Evolutionary conservation across 2,797 vertebrate genomes (phyloP).

Genomic region (Bovichtus diacanthus): DNA sequence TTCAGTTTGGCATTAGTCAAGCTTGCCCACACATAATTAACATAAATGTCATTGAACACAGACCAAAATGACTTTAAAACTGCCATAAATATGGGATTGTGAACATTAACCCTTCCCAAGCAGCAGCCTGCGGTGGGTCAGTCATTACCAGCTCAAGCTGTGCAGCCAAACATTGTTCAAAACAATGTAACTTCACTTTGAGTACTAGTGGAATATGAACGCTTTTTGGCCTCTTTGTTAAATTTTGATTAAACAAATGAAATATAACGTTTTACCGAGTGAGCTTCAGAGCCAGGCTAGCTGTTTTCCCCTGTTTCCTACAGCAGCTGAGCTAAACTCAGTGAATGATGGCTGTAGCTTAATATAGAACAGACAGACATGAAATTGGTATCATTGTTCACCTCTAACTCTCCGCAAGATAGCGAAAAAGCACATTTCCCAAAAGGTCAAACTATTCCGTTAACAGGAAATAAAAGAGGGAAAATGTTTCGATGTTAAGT

Average conservation of each 20-base stretch:
- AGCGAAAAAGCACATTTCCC: neutral
- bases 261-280: neutral
- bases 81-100: neutral
- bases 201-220: neutral
- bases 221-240: too few relatives aligned
- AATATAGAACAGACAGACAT: neutral
- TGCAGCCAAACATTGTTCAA: conserved; percentile 4
- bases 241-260: neutral
- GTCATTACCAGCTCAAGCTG: neutral
- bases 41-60: conserved; percentile 6
- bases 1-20: conserved; percentile 22
- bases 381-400: neutral
- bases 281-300: neutral
- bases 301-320: neutral
- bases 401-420: neutral
- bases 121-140: neutral
- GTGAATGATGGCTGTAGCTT: neutral
- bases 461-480: neutral
- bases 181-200: neutral
- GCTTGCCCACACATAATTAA: conserved; percentile 29
- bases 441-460: neutral
- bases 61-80: conserved; percentile 5
- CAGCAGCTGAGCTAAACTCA: neutral
- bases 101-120: neutral
- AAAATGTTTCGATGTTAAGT: neutral